phyloP scores from a whole-genome alignment of 2,888 invertebrate genomes.

The Cyclophora punctaria region DNA sequence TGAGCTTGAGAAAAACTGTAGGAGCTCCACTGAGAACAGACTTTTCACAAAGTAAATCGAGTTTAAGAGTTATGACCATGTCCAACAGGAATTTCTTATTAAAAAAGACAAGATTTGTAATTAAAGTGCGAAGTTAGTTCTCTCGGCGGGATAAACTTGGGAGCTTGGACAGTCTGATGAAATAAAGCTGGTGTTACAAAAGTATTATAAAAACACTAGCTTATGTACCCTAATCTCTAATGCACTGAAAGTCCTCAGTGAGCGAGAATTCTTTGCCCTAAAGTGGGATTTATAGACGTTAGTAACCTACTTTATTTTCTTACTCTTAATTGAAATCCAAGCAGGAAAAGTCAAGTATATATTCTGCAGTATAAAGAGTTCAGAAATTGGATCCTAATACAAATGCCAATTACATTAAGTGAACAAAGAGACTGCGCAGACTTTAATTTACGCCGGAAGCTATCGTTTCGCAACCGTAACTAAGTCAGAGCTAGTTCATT shows the following conservation, averaged over 20 bases:
- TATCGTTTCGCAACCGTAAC: constrained; percentile 27
- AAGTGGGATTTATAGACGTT: too few relatives aligned
- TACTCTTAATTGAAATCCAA: too few relatives aligned
- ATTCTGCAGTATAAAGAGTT: too few relatives aligned
- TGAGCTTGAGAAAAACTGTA: constrained; percentile 7
- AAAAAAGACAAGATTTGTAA: constrained; percentile 23
- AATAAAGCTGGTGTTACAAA: constrained; percentile 7
- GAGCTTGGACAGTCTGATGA: constrained; percentile 14
- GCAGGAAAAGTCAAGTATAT: too few relatives aligned
- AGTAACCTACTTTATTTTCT: too few relatives aligned
- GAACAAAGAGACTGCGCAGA: background rate
- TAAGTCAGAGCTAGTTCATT: constrained; percentile 45
- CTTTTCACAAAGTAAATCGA: constrained; percentile 20
- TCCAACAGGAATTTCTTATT: constrained; percentile 20
- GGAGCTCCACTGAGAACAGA: constrained; percentile 10
- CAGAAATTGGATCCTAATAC: too few relatives aligned
- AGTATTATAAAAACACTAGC: too few relatives aligned
- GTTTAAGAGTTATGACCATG: constrained; percentile 23
- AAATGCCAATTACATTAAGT: background rate
- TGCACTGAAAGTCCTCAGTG: too few relatives aligned
- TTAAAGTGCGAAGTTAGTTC: constrained; percentile 22
- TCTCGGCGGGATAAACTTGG: constrained; percentile 11
- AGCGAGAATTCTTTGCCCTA: too few relatives aligned
- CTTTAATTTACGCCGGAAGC: constrained; percentile 6
- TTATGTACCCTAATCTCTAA: too few relatives aligned